Evolutionary conservation across 1,140 invertebrate species (phyloP).

Genomic region (Brachionus sp.): DNA sequence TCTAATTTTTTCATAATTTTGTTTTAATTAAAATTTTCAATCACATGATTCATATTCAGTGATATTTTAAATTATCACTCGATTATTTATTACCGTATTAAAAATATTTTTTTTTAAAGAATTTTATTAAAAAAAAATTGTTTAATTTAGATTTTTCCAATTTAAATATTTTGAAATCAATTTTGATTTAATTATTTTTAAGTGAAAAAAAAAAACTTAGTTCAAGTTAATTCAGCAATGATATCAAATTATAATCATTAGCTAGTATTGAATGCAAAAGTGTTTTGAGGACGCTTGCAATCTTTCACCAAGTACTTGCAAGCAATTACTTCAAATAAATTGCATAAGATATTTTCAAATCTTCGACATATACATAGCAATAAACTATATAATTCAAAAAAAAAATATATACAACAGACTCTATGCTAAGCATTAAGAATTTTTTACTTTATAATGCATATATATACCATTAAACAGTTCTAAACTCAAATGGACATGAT

Average conservation of each 20-base stretch:
- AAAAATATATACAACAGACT: conserved; percentile 25
- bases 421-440: background rate
- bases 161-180: background rate
- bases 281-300: conserved; percentile 19
- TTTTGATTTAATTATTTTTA: too few species aligned
- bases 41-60: background rate
- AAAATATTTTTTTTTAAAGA: too few species aligned
- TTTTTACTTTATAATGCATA: background rate
- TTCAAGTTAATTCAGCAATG: background rate
- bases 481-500: background rate
- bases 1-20: background rate
- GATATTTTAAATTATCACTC: background rate
- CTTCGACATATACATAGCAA: background rate
- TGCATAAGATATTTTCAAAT: background rate
- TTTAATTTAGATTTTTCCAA: background rate
- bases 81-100: background rate
- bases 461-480: background rate
- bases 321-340: background rate
- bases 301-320: conserved; percentile 4
- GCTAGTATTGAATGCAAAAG: background rate
- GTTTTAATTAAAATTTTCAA: background rate
- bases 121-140: background rate
- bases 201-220: too few species aligned
- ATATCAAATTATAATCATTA: background rate
- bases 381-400: background rate